Conservation (phyloP, 2,888 invertebrate species). For the Standfussiana lucernea region DNA sequence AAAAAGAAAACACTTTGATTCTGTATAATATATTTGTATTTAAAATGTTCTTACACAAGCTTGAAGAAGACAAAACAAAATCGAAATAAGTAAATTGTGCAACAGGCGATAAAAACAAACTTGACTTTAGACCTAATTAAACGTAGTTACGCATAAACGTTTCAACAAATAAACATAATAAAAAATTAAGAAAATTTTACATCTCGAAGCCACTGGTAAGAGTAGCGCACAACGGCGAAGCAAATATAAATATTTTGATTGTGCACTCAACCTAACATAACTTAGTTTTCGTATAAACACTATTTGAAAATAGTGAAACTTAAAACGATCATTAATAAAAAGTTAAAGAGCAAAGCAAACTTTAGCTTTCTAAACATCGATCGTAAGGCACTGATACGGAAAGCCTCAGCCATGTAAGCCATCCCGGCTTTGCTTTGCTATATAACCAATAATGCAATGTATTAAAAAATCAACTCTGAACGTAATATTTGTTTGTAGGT, state of each 20-base stretch:
- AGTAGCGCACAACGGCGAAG: slow-evolving; percentile 61
- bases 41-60: slow-evolving; percentile 83
- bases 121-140: slow-evolving; percentile 71
- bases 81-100: slow-evolving; percentile 83
- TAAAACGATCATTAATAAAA: slow-evolving; percentile 53
- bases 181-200: slow-evolving; percentile 65
- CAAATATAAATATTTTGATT: slow-evolving; percentile 50
- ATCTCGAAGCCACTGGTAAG: slow-evolving; percentile 57
- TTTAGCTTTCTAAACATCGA: slow-evolving; percentile 66
- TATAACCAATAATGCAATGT: slow-evolving; percentile 38
- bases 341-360: slow-evolving; percentile 51
- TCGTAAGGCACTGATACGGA: slow-evolving; percentile 80
- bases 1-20: slow-evolving; percentile 51
- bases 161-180: slow-evolving; percentile 72
- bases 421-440: slow-evolving; percentile 42
- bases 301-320: slow-evolving; percentile 54
- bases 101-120: slow-evolving; percentile 80
- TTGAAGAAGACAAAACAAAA: slow-evolving; percentile 78
- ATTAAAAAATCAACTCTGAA: slow-evolving; percentile 46
- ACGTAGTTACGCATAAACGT: slow-evolving; percentile 72
- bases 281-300: slow-evolving; percentile 57
- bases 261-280: slow-evolving; percentile 66
- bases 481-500: slow-evolving; percentile 72
- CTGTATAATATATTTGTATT: slow-evolving; percentile 68
- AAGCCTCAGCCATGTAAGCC: slow-evolving; percentile 61